Evolutionary conservation across 2,113 vertebrate genomes (phyloP).

Genomic region (Egretta garzetta): DNA sequence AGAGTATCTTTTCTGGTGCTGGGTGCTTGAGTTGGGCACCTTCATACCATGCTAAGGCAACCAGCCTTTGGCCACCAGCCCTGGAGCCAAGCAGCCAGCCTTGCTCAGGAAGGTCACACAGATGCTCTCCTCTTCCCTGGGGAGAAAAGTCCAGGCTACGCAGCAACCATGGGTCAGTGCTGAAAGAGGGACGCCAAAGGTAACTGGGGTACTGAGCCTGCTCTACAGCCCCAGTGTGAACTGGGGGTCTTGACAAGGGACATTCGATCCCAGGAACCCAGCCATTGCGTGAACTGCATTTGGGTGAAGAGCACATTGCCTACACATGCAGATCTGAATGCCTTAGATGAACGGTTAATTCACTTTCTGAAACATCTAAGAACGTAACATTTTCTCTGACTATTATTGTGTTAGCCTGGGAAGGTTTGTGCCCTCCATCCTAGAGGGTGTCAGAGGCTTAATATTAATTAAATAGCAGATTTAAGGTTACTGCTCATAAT

Average conservation of each 20-base stretch:
- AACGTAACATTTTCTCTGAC: neutral
- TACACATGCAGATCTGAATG: neutral
- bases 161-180: accelerated
- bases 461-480: constrained; percentile 55
- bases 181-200: neutral
- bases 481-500: constrained; percentile 48
- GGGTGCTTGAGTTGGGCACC: neutral
- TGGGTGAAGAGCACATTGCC: neutral
- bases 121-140: neutral
- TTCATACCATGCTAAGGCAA: accelerated
- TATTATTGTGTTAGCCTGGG: neutral
- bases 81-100: neutral
- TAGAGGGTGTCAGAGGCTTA: constrained; percentile 14
- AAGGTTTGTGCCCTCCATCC: neutral
- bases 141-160: neutral
- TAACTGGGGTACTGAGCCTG: neutral
- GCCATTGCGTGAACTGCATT: neutral
- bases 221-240: neutral
- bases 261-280: neutral
- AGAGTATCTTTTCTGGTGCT: neutral
- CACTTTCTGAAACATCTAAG: neutral
- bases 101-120: neutral
- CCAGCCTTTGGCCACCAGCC: neutral
- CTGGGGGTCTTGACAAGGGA: neutral
- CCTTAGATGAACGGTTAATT: neutral